Conservation (phyloP, 2,113 vertebrate species). For the Hipposideros armiger region DNA sequence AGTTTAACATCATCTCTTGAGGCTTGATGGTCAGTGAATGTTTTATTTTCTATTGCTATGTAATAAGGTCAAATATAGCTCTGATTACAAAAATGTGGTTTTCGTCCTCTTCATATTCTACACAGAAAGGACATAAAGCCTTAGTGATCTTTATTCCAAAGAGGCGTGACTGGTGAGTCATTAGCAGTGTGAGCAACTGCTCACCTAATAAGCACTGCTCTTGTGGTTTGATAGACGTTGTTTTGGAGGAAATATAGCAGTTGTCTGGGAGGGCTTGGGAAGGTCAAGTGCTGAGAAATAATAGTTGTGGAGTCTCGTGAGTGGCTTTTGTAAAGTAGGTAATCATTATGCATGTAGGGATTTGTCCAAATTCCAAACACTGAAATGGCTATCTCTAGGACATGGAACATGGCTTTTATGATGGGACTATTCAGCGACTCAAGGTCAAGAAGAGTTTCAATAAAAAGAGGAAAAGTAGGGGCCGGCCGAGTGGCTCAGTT, state of each 20-base stretch:
- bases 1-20: constrained; percentile 3
- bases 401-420: not conserved
- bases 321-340: not conserved
- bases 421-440: not conserved
- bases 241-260: not conserved
- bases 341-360: not conserved
- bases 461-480: not conserved
- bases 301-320: accelerated
- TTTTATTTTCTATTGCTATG: constrained; percentile 18
- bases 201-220: not conserved
- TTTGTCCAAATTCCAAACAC: not conserved
- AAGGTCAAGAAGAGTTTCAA: not conserved
- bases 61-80: not conserved
- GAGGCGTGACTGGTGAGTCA: not conserved
- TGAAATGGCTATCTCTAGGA: not conserved
- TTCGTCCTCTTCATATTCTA: not conserved
- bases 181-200: not conserved
- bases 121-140: not conserved
- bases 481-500: too few relatives aligned
- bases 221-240: too few relatives aligned
- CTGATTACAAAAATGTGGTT: constrained; percentile 48
- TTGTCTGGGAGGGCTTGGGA: not conserved
- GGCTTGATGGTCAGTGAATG: not conserved
- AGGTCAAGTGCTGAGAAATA: not conserved
- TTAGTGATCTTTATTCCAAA: not conserved